Conservation (phyloP, 1,140 invertebrate species). For the Monochamus saltuarius region DNA sequence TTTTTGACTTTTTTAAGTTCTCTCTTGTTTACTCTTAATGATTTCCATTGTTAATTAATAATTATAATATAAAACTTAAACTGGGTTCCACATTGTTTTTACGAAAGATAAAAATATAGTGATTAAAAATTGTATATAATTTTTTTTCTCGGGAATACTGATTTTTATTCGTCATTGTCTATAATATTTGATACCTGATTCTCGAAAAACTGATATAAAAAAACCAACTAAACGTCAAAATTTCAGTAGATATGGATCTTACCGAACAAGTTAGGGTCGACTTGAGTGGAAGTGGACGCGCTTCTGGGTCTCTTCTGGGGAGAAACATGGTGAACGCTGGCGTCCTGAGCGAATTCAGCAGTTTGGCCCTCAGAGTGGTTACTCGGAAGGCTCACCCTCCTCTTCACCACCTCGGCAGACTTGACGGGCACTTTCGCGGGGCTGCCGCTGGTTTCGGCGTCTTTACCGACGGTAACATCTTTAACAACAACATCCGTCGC, state of each 20-base stretch:
- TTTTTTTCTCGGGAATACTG: no score
- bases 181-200: no score
- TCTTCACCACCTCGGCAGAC: constrained; percentile 53
- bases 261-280: constrained; percentile 81
- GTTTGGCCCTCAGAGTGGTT: constrained; percentile 56
- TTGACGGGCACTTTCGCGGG: constrained; percentile 9
- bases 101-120: no score
- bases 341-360: constrained; percentile 28
- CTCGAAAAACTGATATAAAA: not conserved
- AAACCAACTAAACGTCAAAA: not conserved
- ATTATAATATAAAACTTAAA: no score
- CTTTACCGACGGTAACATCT: constrained; percentile 52
- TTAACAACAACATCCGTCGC: constrained; percentile 52
- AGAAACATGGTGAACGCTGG: constrained; percentile 51
- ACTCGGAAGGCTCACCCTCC: constrained; percentile 65
- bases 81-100: no score
- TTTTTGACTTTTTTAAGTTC: no score
- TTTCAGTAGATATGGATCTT: constrained; percentile 49
- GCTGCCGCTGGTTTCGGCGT: not conserved
- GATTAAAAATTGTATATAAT: no score
- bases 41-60: no score
- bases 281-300: constrained; percentile 76
- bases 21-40: no score
- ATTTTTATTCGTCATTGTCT: no score
- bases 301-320: constrained; percentile 69